Conservation (phyloP, 2,888 invertebrate species). For the Julus scanicus region DNA sequence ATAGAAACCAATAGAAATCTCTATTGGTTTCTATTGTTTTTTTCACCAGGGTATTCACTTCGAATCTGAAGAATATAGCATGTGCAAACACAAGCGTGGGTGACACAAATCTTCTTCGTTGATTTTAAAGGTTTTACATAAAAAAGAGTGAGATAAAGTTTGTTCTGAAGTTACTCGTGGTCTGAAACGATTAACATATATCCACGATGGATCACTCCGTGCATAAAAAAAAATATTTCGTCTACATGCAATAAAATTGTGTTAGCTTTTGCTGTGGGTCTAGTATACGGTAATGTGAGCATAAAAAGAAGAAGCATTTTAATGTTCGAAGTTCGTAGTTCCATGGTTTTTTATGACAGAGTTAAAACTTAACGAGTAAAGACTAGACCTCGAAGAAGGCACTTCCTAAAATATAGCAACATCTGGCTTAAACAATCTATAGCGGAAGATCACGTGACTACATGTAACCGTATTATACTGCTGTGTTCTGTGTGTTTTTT, state of each 20-base stretch:
- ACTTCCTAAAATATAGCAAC: not conserved
- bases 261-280: not conserved
- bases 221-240: not conserved
- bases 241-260: constrained; percentile 16
- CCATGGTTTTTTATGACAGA: not conserved
- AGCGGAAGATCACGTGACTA: not conserved
- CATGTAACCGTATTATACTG: not conserved
- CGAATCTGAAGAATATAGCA: no score
- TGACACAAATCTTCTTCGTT: no score
- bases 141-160: constrained; percentile 68
- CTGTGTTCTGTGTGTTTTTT: not conserved
- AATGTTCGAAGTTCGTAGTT: not conserved
- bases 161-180: not conserved
- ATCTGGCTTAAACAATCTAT: not conserved
- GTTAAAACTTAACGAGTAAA: not conserved
- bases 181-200: not conserved
- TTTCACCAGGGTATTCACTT: no score
- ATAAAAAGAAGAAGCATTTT: not conserved
- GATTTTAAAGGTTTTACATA: not conserved
- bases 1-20: no score
- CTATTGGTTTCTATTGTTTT: no score
- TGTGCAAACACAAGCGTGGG: no score
- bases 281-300: not conserved
- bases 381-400: not conserved
- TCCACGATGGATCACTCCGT: not conserved